Evolutionary conservation across 2,797 vertebrate genomes (phyloP).

Genomic region (Anguilla megastoma): DNA sequence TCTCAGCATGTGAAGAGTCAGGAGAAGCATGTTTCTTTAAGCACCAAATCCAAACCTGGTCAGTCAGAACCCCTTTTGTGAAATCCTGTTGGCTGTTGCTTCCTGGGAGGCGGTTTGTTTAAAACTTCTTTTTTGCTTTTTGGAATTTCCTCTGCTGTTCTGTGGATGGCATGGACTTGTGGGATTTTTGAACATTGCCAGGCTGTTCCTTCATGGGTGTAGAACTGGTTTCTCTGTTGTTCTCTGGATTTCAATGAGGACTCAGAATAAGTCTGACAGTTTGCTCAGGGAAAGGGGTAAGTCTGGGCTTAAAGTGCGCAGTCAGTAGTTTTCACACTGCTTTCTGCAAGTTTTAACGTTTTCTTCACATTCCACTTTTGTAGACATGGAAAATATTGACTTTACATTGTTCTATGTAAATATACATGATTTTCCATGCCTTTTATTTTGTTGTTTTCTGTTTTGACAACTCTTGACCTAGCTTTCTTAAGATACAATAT

Average conservation of each 20-base stretch:
- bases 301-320: not conserved
- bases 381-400: not conserved
- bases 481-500: not conserved
- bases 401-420: not conserved
- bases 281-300: slow-evolving; percentile 8
- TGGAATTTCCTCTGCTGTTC: not conserved
- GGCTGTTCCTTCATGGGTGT: not conserved
- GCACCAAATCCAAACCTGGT: not conserved
- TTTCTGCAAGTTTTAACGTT: not conserved
- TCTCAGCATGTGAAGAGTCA: slow-evolving; percentile 8
- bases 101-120: not conserved
- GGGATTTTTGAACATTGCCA: not conserved
- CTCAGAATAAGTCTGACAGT: not conserved
- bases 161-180: not conserved
- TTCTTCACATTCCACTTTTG: not conserved
- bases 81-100: not conserved
- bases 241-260: slow-evolving; percentile 18
- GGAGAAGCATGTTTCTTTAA: slow-evolving; percentile 22
- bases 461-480: not conserved
- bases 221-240: not conserved
- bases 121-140: not conserved
- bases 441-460: not conserved
- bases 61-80: not conserved
- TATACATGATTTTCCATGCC: not conserved
- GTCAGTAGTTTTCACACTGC: not conserved